These are phyloP conservation scores for Gymnoscelis rufifasciata DNA, from an alignment of 2,888 invertebrate genomes.

Conservation along the genomic window DNA sequence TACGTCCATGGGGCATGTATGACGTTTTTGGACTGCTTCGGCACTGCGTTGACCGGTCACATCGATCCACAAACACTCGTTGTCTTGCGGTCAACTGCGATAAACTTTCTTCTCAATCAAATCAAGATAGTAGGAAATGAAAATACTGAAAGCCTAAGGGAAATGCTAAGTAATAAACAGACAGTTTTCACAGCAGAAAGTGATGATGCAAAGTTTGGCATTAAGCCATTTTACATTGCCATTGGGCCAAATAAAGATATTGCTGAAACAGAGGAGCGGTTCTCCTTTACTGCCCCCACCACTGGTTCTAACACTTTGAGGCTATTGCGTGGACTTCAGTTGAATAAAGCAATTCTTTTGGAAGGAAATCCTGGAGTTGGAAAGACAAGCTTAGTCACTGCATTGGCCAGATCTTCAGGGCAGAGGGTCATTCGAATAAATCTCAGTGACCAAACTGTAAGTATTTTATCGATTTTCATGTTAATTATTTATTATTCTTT, in stretches of 20 bases:
- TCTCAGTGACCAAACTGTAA: slow-evolving; percentile 97
- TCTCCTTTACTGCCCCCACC: slow-evolving; percentile 87
- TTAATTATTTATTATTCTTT: too few relatives aligned
- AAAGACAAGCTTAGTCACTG: slow-evolving; percentile 96
- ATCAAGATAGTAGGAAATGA: slow-evolving; percentile 62
- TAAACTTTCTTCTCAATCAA: slow-evolving; percentile 77
- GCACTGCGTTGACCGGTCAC: slow-evolving; percentile 87
- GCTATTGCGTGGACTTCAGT: slow-evolving; percentile 91
- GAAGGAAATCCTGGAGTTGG: slow-evolving; percentile 99
- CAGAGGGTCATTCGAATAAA: slow-evolving; percentile 94
- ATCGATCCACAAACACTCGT: slow-evolving; percentile 79
- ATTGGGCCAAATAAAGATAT: slow-evolving; percentile 59
- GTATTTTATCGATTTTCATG: slow-evolving; percentile 36
- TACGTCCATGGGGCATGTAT: slow-evolving; percentile 94
- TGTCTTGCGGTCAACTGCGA: slow-evolving; percentile 71
- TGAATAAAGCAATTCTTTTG: slow-evolving; percentile 94
- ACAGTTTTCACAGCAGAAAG: slow-evolving; percentile 53
- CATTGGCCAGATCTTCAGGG: slow-evolving; percentile 90
- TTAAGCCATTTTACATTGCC: slow-evolving; percentile 87
- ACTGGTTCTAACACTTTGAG: slow-evolving; percentile 90
- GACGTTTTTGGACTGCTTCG: slow-evolving; percentile 94
- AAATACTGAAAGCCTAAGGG: slow-evolving; percentile 47
- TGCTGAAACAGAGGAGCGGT: slow-evolving; percentile 40
- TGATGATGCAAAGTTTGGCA: slow-evolving; percentile 80
- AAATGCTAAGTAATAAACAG: slow-evolving; percentile 53